A percentile compares a stretch with the other conserved stretches of the same genome.
phyloP scores from a whole-genome alignment of 2,888 invertebrate species.

The Ochlodes sylvanus region DNA sequence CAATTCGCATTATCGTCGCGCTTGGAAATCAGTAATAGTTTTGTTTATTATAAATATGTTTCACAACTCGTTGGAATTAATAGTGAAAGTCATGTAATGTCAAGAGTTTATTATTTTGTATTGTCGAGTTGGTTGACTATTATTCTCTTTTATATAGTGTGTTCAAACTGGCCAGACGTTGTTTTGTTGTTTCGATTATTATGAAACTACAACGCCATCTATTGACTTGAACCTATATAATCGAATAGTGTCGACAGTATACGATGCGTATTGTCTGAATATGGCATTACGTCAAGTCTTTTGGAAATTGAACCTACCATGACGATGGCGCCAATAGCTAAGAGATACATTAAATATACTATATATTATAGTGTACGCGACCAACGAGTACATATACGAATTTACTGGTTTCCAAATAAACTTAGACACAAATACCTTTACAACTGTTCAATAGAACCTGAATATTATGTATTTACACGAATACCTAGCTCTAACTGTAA shows the following conservation, averaged over 20 bases:
- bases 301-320: too few species aligned
- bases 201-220: neutral
- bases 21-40: constrained; percentile 41
- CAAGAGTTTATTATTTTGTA: neutral
- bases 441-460: too few species aligned
- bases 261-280: too few species aligned
- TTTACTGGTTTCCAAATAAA: constrained; percentile 20
- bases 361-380: too few species aligned
- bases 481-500: constrained; percentile 42
- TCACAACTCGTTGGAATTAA: constrained; percentile 22
- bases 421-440: neutral
- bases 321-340: too few species aligned
- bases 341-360: too few species aligned
- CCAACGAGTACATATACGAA: neutral
- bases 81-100: constrained; percentile 51
- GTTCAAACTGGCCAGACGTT: too few species aligned
- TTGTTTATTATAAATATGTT: constrained; percentile 22
- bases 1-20: constrained; percentile 37
- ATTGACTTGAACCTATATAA: neutral
- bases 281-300: too few species aligned
- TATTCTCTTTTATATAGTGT: neutral
- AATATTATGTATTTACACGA: neutral
- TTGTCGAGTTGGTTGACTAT: neutral
- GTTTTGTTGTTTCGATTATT: too few species aligned
- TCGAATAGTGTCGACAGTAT: too few species aligned